phyloP scores from a whole-genome alignment of 2,113 vertebrate genomes.

The Eira barbara region DNA sequence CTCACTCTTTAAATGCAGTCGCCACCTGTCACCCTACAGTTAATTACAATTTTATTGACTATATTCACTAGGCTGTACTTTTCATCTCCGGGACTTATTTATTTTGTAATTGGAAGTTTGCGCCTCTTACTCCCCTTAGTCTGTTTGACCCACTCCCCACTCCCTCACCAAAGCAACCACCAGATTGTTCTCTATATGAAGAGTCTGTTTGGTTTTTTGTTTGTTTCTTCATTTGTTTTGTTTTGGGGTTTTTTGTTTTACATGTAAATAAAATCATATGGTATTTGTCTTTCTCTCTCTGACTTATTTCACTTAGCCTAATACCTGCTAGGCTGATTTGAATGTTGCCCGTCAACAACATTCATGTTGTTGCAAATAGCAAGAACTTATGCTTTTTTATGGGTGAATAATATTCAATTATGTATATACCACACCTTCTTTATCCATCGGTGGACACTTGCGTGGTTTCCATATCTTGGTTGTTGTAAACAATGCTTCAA shows the following conservation, averaged over 20 bases:
- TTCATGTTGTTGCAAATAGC: no score
- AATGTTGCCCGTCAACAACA: no score
- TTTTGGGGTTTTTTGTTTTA: no score
- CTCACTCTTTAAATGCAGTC: not conserved
- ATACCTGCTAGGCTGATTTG: no score
- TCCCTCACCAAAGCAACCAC: not conserved
- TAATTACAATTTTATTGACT: not conserved
- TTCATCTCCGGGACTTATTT: not conserved
- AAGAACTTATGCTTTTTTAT: no score
- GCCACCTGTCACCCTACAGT: not conserved
- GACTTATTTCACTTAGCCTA: no score
- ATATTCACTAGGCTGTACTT: not conserved
- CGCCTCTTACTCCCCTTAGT: not conserved
- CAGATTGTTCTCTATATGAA: not conserved
- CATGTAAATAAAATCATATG: no score
- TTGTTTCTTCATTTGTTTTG: not conserved
- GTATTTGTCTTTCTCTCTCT: no score
- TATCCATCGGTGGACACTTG: not conserved
- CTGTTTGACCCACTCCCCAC: not conserved
- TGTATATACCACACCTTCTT: not conserved
- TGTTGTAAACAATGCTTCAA: not conserved
- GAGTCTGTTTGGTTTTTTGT: not conserved
- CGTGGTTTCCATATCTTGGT: not conserved
- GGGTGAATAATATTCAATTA: not conserved
- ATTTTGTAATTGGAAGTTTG: not conserved